Conservation (phyloP, 2,888 invertebrate species). For the Subacronicta megacephala region DNA sequence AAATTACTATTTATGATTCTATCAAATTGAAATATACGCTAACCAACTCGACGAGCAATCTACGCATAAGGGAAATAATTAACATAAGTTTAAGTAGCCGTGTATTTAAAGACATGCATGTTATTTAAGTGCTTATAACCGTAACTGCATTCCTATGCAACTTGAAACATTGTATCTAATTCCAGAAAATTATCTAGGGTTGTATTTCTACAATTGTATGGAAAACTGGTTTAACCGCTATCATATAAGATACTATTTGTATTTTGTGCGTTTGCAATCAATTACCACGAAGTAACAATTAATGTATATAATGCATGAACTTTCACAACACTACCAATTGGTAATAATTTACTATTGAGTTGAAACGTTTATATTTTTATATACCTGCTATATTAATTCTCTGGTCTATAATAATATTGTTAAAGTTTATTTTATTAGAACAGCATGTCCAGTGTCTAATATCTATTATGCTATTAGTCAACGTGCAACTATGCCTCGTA, state of each 20-base stretch:
- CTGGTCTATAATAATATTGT: constrained; percentile 15
- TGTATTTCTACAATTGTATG: background rate
- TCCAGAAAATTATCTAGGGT: background rate
- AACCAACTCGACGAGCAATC: background rate
- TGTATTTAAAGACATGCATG: constrained; percentile 17
- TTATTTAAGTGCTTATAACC: constrained; percentile 25
- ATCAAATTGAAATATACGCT: background rate
- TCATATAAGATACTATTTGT: background rate
- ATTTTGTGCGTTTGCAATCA: background rate
- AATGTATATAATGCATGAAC: constrained; percentile 11
- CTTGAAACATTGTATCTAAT: constrained; percentile 11
- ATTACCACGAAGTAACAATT: constrained; percentile 4
- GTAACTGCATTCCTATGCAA: constrained; percentile 15
- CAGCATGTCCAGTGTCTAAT: constrained; percentile 46
- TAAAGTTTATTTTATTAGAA: constrained; percentile 36
- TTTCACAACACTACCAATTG: constrained; percentile 17
- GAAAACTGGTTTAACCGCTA: background rate
- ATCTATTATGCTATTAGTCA: constrained; percentile 56
- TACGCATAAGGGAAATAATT: background rate
- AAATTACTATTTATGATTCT: background rate
- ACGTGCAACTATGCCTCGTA: constrained; percentile 68
- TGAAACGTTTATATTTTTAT: constrained; percentile 7
- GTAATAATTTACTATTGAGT: constrained; percentile 13
- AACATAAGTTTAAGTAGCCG: background rate
- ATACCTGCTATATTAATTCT: constrained; percentile 14